phyloP scores from a whole-genome alignment of 2,888 invertebrate genomes.

The Netelia inedita region DNA sequence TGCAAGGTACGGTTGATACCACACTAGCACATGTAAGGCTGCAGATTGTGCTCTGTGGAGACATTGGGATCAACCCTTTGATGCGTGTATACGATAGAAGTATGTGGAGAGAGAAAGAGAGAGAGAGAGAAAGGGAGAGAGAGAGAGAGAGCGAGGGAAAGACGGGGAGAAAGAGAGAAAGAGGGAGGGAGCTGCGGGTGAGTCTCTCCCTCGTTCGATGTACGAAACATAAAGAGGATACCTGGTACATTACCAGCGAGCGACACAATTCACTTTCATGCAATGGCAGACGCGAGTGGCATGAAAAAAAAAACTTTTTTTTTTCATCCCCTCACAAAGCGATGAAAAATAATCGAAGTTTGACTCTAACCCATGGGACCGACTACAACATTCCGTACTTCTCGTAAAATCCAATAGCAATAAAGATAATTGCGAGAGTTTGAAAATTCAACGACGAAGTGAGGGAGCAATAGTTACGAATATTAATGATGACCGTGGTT shows the following conservation, averaged over 20 bases:
- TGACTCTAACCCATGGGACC: no score
- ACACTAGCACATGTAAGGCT: conserved; percentile 72
- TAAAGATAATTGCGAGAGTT: conserved; percentile 22
- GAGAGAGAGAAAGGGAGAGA: not conserved
- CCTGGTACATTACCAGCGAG: not conserved
- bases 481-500: conserved; percentile 4
- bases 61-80: conserved; percentile 77
- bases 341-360: conserved; percentile 36
- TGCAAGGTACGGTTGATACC: conserved; percentile 55
- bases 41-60: conserved; percentile 60
- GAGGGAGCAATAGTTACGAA: conserved; percentile 1
- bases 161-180: not conserved
- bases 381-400: not conserved
- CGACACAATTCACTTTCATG: not conserved
- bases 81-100: conserved; percentile 65
- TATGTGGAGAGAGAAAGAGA: conserved; percentile 28
- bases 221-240: not conserved
- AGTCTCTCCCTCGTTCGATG: conserved; percentile 6
- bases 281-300: not conserved
- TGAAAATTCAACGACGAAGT: not conserved
- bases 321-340: not conserved
- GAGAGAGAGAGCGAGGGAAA: not conserved
- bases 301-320: not conserved
- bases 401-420: conserved; percentile 18
- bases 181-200: not conserved